A percentile compares a stretch with the other conserved stretches of the same genome.
These are phyloP conservation scores for Agapornis canus DNA, from an alignment of 2,797 vertebrate species.

Conservation along the genomic window DNA sequence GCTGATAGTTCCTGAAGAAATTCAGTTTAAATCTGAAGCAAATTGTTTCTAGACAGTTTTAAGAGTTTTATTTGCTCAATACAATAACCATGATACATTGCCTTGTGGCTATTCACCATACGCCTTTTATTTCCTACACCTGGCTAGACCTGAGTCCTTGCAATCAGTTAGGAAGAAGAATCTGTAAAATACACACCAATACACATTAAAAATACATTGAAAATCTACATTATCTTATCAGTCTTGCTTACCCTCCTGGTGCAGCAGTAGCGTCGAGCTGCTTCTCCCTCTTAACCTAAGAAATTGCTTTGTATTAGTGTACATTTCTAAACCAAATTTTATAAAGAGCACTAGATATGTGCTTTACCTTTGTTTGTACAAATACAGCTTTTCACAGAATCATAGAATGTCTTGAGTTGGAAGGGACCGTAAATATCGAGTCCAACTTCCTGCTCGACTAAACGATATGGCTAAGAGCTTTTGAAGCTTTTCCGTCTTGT, in stretches of 20 bases:
- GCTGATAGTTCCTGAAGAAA: neutral
- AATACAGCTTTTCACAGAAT: neutral
- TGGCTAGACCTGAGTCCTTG: neutral
- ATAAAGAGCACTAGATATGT: neutral
- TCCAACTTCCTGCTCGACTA: neutral
- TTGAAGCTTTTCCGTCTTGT: neutral
- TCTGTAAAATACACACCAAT: neutral
- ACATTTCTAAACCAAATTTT: neutral
- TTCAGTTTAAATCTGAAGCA: neutral
- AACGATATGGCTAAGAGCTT: neutral
- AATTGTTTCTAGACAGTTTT: neutral
- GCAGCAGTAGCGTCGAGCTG: neutral
- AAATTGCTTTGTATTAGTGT: neutral
- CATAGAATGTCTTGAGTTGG: neutral
- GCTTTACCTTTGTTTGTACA: neutral
- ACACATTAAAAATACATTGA: neutral
- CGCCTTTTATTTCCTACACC: neutral
- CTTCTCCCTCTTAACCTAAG: neutral
- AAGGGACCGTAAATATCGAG: neutral
- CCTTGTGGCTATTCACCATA: neutral
- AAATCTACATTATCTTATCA: neutral
- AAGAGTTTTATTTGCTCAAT: neutral
- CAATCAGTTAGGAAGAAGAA: neutral
- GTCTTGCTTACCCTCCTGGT: slow-evolving; percentile 40
- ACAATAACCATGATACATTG: neutral